Evolutionary conservation across 2,113 vertebrate species (phyloP).

Genomic region (Mastomys natalensis): DNA sequence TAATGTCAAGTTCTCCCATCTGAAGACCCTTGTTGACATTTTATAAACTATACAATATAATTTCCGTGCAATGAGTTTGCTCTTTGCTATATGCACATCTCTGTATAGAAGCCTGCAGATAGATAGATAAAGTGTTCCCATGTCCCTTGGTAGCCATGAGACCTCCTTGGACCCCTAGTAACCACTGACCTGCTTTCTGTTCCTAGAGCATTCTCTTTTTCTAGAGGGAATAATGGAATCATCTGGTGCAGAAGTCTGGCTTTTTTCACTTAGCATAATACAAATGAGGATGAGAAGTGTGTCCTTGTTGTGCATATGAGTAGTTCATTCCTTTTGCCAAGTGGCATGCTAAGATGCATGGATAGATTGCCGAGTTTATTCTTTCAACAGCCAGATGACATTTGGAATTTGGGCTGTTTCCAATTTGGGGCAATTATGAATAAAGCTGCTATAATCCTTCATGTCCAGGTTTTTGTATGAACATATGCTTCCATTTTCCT

Average conservation of each 20-base stretch:
- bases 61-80: neutral
- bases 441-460: constrained; percentile 40
- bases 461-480: constrained; percentile 30
- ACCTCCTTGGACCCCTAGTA: neutral
- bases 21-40: neutral
- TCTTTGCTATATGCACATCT: neutral
- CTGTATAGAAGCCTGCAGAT: neutral
- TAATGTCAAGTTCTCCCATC: neutral
- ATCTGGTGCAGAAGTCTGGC: neutral
- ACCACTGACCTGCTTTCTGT: neutral
- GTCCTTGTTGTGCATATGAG: neutral
- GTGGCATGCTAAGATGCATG: neutral
- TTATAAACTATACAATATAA: neutral
- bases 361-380: neutral
- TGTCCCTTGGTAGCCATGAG: neutral
- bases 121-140: neutral
- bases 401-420: constrained; percentile 41
- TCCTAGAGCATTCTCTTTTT: constrained; percentile 1
- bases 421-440: constrained; percentile 50
- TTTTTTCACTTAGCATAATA: constrained; percentile 41
- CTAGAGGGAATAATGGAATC: neutral
- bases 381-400: constrained; percentile 10
- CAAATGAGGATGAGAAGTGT: constrained; percentile 4
- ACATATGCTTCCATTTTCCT: constrained; percentile 61
- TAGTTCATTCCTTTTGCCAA: neutral